These are phyloP conservation scores for Thalassarche chlororhynchos DNA, from an alignment of 2,113 vertebrate species.

Conservation along the genomic window DNA sequence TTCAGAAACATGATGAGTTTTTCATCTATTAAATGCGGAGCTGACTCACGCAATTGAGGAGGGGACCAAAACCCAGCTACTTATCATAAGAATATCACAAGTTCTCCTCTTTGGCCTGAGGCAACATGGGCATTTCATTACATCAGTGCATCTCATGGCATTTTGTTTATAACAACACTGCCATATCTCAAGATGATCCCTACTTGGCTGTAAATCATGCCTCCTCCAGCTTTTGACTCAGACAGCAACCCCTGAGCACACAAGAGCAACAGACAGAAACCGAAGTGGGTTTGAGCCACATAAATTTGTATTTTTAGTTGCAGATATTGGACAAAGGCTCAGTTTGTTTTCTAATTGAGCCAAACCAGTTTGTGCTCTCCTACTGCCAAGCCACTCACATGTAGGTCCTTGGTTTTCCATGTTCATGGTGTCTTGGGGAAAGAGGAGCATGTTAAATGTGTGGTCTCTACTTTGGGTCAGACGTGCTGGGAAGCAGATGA, in stretches of 20 bases:
- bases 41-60: not conserved
- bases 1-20: not conserved
- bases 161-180: not conserved
- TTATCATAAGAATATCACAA: not conserved
- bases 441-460: not conserved
- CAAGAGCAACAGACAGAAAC: not conserved
- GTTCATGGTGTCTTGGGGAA: not conserved
- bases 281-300: not conserved
- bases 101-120: not conserved
- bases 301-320: not conserved
- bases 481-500: not conserved
- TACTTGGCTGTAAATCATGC: not conserved
- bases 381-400: not conserved
- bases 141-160: not conserved
- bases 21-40: not conserved
- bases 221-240: constrained; percentile 32
- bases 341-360: not conserved
- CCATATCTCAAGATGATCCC: not conserved
- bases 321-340: not conserved
- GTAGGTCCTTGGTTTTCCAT: not conserved
- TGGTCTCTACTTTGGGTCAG: not conserved
- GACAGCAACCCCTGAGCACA: not conserved
- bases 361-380: not conserved
- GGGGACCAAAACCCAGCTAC: not conserved
- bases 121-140: not conserved